phyloP scores from a whole-genome alignment of 53 echinoderm and acorn worm species.

The Holothuria leucospilota region DNA sequence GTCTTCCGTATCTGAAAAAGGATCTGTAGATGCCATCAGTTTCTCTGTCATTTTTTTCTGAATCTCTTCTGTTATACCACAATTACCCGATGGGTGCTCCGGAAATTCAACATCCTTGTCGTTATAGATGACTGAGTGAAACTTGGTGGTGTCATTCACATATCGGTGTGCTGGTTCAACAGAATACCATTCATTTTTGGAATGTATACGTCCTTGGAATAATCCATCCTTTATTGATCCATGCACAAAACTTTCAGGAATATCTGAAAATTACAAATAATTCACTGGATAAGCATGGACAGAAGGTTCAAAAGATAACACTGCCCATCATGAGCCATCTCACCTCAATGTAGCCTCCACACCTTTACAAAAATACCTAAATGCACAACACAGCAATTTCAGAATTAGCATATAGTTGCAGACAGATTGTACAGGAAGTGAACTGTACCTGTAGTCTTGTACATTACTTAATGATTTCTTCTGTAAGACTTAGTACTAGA shows the following conservation, averaged over 20 bases:
- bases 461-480: no score
- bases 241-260: conserved; percentile 31
- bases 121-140: conserved; percentile 47
- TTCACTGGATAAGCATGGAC: neutral
- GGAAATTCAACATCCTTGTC: conserved; percentile 44
- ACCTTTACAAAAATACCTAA: no score
- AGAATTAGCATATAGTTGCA: no score
- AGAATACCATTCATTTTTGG: conserved; percentile 1
- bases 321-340: no score
- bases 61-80: conserved; percentile 8
- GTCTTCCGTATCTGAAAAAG: neutral
- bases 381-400: no score
- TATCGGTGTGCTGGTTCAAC: conserved; percentile 34
- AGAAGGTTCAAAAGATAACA: neutral
- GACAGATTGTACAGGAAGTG: no score
- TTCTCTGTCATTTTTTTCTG: conserved; percentile 13
- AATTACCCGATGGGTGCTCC: neutral
- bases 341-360: no score
- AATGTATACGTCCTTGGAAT: conserved; percentile 32
- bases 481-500: no score
- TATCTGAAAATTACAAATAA: conserved; percentile 10
- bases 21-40: neutral
- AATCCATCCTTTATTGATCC: conserved; percentile 18
- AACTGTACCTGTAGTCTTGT: no score
- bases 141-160: conserved; percentile 6